A percentile compares a stretch with the other conserved stretches of the same genome.
phyloP scores from a whole-genome alignment of 23 tunicate genomes.

The Styela clava region DNA sequence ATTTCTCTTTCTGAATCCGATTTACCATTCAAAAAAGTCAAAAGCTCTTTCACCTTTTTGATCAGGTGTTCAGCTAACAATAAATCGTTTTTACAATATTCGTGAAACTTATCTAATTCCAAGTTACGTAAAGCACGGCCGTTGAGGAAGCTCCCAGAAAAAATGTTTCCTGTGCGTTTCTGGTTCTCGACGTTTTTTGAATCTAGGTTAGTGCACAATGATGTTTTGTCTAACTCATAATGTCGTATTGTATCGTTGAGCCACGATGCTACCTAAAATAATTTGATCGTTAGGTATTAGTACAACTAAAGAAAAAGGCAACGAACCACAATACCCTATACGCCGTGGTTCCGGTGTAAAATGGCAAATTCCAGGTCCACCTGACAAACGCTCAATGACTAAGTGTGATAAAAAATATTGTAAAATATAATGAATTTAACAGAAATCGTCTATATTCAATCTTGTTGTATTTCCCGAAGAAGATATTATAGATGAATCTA shows the following conservation, averaged over 20 bases:
- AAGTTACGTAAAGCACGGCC: not conserved
- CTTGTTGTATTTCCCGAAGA: too few relatives aligned
- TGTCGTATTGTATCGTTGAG: not conserved
- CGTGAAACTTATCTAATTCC: conserved; percentile 1
- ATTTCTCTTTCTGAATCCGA: not conserved
- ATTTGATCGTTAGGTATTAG: not conserved
- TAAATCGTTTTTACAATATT: not conserved
- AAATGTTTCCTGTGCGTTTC: not conserved
- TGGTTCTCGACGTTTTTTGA: not conserved
- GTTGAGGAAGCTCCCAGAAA: not conserved
- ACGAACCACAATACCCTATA: not conserved
- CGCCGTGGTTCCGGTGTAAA: not conserved
- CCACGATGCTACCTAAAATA: not conserved
- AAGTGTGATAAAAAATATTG: not conserved
- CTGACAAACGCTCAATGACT: not conserved
- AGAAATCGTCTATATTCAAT: too few relatives aligned
- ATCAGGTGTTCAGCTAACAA: conserved; percentile 5
- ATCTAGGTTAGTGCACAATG: not conserved
- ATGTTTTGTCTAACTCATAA: not conserved
- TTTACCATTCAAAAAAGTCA: not conserved
- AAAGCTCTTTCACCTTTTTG: not conserved
- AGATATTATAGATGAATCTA: too few relatives aligned
- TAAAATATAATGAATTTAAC: too few relatives aligned
- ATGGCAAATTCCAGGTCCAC: not conserved
- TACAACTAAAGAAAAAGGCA: too few relatives aligned